These are phyloP conservation scores for Torymus aiolomorphi DNA, from an alignment of 2,888 invertebrate species.

Conservation along the genomic window DNA sequence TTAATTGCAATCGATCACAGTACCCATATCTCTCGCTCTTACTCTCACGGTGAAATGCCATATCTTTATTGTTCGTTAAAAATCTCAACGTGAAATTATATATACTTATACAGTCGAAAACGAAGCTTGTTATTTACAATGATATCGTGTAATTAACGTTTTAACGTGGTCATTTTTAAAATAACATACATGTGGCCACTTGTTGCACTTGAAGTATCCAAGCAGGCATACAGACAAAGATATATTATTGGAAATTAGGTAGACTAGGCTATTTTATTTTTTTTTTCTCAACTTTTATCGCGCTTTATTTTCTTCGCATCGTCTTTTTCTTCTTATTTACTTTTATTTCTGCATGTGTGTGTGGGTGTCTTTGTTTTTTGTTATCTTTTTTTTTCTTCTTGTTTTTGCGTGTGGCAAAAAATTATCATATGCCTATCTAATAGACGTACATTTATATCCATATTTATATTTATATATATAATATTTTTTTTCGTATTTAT, in stretches of 20 bases:
- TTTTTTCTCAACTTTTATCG: constrained; percentile 17
- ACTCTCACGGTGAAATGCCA: constrained; percentile 13
- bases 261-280: constrained; percentile 40
- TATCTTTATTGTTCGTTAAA: constrained; percentile 1
- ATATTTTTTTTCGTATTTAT: constrained; percentile 55
- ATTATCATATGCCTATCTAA: constrained; percentile 51
- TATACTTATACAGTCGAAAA: neutral
- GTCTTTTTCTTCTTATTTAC: constrained; percentile 24
- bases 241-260: constrained; percentile 46
- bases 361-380: too few relatives aligned
- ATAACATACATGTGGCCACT: constrained; percentile 45
- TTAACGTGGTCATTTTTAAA: constrained; percentile 36
- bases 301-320: constrained; percentile 21
- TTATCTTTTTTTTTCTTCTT: constrained; percentile 19
- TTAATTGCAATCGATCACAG: constrained; percentile 35
- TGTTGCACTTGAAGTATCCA: constrained; percentile 40
- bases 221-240: constrained; percentile 47
- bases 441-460: constrained; percentile 49
- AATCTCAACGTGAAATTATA: constrained; percentile 4
- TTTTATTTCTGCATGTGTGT: neutral
- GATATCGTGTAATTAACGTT: constrained; percentile 13
- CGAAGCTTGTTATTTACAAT: constrained; percentile 36
- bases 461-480: constrained; percentile 58
- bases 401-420: constrained; percentile 41
- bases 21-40: neutral